These are phyloP conservation scores for Porites evermanni DNA, from an alignment of 92 coral and sea anemone species.

Conservation along the genomic window DNA sequence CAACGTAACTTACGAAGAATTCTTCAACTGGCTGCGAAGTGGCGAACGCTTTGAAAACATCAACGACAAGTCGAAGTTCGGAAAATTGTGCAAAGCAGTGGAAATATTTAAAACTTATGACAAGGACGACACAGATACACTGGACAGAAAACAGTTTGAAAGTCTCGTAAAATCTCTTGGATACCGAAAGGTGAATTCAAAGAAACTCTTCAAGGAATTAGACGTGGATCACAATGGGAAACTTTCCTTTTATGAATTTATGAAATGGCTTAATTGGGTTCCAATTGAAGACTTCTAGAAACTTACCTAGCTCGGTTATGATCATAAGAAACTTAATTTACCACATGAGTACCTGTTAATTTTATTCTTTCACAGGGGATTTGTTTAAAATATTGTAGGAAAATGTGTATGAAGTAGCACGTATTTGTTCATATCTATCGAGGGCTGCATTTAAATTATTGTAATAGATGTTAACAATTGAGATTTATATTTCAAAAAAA, in stretches of 20 bases:
- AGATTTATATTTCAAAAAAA: too few species aligned
- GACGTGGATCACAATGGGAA: constrained; percentile 60
- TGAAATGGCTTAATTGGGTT: constrained; percentile 79
- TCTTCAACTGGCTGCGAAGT: constrained; percentile 73
- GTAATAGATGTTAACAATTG: background rate
- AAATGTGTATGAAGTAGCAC: too few species aligned
- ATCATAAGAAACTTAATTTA: too few species aligned
- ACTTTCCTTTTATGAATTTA: constrained; percentile 75
- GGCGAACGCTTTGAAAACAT: constrained; percentile 78
- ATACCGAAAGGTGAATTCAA: constrained; percentile 18
- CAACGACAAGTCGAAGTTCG: constrained; percentile 60
- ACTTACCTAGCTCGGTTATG: background rate
- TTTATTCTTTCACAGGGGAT: background rate
- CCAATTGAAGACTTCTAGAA: constrained; percentile 23
- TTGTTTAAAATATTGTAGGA: background rate
- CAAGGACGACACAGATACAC: constrained; percentile 42
- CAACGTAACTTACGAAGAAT: constrained; percentile 67
- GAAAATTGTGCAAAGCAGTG: constrained; percentile 60
- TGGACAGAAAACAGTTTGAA: constrained; percentile 53
- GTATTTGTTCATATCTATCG: background rate
- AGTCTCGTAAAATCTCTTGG: constrained; percentile 58
- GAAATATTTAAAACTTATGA: constrained; percentile 64
- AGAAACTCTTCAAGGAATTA: constrained; percentile 44
- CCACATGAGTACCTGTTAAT: too few species aligned
- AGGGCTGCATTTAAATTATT: too few species aligned